phyloP scores from a whole-genome alignment of 2,797 vertebrate genomes.

The Gila robusta region DNA sequence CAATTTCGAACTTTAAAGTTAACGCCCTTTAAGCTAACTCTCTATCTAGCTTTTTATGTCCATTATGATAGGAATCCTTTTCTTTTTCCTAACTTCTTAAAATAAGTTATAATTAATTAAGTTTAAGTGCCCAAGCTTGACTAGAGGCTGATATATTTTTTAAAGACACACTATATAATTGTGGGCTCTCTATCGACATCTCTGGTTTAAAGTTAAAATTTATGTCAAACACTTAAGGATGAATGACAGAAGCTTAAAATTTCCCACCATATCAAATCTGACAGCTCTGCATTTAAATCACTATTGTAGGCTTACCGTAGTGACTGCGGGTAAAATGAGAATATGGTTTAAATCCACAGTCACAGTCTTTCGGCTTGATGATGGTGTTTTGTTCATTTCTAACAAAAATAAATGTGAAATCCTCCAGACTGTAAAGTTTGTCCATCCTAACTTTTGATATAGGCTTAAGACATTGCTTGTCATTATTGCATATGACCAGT shows the following conservation, averaged over 20 bases:
- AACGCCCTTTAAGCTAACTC: not conserved
- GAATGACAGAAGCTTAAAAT: not conserved
- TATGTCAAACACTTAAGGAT: not conserved
- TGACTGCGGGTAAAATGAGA: not conserved
- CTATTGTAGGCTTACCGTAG: not conserved
- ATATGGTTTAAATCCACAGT: not conserved
- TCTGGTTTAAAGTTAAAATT: not conserved
- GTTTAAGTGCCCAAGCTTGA: not conserved
- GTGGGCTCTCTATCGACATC: not conserved
- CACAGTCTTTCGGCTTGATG: not conserved
- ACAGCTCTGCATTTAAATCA: not conserved
- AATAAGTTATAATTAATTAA: not conserved
- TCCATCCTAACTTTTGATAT: not conserved
- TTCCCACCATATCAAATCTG: too few relatives aligned
- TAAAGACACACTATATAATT: not conserved
- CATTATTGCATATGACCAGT: not conserved
- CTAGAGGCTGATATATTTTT: not conserved
- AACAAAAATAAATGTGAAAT: not conserved
- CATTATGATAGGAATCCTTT: not conserved
- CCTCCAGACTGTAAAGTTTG: not conserved
- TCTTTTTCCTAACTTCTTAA: not conserved
- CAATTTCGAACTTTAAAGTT: not conserved
- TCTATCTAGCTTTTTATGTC: not conserved
- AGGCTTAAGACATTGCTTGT: not conserved
- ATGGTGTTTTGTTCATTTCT: not conserved